Base-by-base conservation (phyloP, 2,797 vertebrate species). In the Neostethus bicornis region DNA sequence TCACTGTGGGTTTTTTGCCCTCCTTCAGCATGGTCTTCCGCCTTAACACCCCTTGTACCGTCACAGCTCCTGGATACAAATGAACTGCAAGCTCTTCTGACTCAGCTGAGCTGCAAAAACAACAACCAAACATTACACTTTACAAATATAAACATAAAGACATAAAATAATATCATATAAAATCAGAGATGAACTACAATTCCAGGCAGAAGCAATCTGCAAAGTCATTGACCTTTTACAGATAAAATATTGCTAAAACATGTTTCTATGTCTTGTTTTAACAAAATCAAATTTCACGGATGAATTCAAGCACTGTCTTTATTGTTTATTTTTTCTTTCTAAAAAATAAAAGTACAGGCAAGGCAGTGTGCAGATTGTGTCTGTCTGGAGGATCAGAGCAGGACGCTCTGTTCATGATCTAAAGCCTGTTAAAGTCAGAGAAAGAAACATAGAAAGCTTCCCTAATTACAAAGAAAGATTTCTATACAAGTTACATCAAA, bases 1-100 rank as follows among this genome's bases (percentile, higher is more conserved):
- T 94, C 90, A 99, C 97, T 61, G 95, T 98, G 62, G 97, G 96
- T 83, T 98, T 99, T 90, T 96, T 98, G 83, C 96, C 97, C 91
- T 99, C 97, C 88, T 98, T 99, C 71, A 99, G 87, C 70, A 97
- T 85, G 17, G 97, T 99, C 89, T 99, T 99, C 73, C 97, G 91
- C 76, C 94, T 94, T 76, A 99, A 84, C 70, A 98, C 96, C 56
- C 97, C 96, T 87, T 99, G 96, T 78, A 98, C 93, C 16, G 96
- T 98, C 72, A 97, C 94, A 6, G 94, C 94, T 87, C 95, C 97
- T 4, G 96, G 96, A 75, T 96, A 99, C 75, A 98, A 87, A 86
- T 98, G 96, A 63, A 99, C 95, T 4, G 96, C 96, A 48, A 98
- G 88, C 83, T 99, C 97, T 84, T 98, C 95, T 0, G 96, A 97